Percentiles rank a stretch among this genome's conserved stretches.
Conservation (phyloP, 2,113 vertebrate genomes). For the Apteryx mantelli region DNA sequence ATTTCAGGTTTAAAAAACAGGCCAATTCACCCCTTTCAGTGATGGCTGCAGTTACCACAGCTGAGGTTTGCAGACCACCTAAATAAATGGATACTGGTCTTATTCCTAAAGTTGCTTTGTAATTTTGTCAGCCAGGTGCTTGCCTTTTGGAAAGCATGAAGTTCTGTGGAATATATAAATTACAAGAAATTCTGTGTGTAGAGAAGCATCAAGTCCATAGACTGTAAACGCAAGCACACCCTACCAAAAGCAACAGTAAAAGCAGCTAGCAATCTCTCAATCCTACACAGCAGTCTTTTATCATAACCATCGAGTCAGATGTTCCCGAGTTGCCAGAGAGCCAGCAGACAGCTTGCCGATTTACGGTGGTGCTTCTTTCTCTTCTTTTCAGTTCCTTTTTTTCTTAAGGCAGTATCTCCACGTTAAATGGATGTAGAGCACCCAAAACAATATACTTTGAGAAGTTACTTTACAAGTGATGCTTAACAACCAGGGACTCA, state of each 20-base stretch:
- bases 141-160: fast-evolving
- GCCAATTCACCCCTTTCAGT: neutral
- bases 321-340: neutral
- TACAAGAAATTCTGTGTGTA: neutral
- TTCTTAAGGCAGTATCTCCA: neutral
- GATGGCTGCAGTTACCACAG: neutral
- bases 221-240: neutral
- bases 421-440: neutral
- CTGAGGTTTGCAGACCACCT: neutral
- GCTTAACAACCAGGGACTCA: neutral
- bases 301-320: fast-evolving
- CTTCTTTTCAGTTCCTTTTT: neutral
- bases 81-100: neutral
- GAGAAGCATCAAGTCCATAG: neutral
- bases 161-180: neutral
- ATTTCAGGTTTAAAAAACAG: neutral
- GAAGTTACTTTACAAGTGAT: neutral
- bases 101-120: neutral
- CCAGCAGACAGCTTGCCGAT: neutral
- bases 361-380: neutral
- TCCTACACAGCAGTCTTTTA: neutral
- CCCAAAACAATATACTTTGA: neutral
- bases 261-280: neutral
- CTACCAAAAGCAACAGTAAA: neutral
- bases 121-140: neutral